These are phyloP conservation scores for Vultur gryphus DNA, from an alignment of 2,797 vertebrate species.

Conservation along the genomic window DNA sequence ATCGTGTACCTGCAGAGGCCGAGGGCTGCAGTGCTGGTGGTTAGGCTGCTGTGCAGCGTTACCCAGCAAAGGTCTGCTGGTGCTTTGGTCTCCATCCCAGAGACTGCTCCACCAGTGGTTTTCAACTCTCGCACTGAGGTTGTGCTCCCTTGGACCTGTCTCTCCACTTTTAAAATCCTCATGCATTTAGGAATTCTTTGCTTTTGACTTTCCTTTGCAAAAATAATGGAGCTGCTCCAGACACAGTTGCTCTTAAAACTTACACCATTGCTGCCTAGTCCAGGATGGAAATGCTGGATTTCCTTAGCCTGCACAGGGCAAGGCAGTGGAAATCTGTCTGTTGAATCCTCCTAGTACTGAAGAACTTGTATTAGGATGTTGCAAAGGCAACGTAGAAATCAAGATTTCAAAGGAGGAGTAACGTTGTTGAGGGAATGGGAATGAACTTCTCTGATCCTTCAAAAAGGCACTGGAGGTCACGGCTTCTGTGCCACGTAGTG, in stretches of 20 bases:
- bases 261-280: neutral
- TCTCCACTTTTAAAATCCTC: neutral
- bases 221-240: neutral
- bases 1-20: neutral
- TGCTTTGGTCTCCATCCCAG: neutral
- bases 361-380: neutral
- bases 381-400: neutral
- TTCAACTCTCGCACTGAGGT: neutral
- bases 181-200: neutral
- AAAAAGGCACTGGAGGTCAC: neutral
- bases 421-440: neutral
- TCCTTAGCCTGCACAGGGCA: neutral
- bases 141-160: neutral
- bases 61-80: neutral
- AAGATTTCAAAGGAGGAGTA: neutral
- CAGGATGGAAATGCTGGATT: neutral
- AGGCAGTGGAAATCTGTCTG: neutral
- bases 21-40: neutral
- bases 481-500: neutral
- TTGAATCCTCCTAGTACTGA: neutral
- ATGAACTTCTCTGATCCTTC: neutral
- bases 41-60: neutral
- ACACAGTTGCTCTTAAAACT: neutral
- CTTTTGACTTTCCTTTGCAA: neutral
- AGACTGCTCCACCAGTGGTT: neutral